Evolutionary conservation across 1,140 invertebrate species (phyloP).

Genomic region (Drosophila paulistorum): DNA sequence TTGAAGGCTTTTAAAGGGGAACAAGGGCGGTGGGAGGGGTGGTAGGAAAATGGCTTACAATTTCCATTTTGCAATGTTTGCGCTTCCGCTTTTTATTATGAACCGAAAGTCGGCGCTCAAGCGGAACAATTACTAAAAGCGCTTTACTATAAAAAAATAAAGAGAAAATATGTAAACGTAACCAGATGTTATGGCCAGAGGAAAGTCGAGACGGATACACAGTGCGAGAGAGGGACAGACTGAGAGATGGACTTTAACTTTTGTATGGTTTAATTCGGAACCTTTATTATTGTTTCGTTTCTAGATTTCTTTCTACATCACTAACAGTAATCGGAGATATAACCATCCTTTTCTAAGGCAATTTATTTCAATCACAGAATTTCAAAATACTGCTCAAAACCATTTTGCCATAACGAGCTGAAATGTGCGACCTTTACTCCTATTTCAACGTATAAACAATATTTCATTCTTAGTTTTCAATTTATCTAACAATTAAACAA

Average conservation of each 20-base stretch:
- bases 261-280: too few species aligned
- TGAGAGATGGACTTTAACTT: too few species aligned
- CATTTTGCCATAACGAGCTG: too few species aligned
- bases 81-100: constrained; percentile 26
- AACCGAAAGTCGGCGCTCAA: constrained; percentile 17
- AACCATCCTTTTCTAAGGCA: too few species aligned
- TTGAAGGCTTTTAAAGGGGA: too few species aligned
- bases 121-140: constrained; percentile 38
- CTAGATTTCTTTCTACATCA: too few species aligned
- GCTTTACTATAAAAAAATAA: constrained; percentile 20
- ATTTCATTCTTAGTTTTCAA: not conserved
- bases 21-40: too few species aligned
- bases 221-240: not conserved
- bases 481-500: not conserved
- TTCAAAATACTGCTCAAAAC: too few species aligned
- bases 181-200: constrained; percentile 11
- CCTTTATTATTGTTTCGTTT: too few species aligned
- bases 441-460: not conserved
- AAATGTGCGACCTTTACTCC: not conserved
- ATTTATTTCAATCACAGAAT: too few species aligned
- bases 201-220: not conserved
- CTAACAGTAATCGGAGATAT: too few species aligned
- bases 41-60: constrained; percentile 10
- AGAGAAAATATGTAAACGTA: constrained; percentile 11
- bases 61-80: constrained; percentile 41